Evolutionary conservation across 2,888 invertebrate genomes (phyloP).

Genomic region (Petrolisthes cinctipes): DNA sequence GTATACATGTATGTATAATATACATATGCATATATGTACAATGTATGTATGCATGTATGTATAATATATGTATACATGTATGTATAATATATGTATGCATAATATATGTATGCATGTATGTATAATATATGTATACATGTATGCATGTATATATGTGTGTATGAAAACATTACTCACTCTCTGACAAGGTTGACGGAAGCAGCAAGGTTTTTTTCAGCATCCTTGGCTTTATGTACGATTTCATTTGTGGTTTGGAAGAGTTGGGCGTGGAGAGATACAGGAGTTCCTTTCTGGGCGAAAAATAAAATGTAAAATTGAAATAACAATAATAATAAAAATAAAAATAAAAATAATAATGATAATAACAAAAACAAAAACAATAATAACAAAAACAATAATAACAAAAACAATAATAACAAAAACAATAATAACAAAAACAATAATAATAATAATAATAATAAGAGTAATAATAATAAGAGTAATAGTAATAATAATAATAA

Average conservation of each 20-base stretch:
- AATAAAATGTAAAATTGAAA: not conserved
- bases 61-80: too few species aligned
- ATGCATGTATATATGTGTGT: too few species aligned
- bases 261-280: conserved; percentile 57
- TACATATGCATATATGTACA: too few species aligned
- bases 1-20: too few species aligned
- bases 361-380: too few species aligned
- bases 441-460: not conserved
- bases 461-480: too few species aligned
- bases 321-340: not conserved
- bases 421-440: not conserved
- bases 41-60: too few species aligned
- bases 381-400: too few species aligned
- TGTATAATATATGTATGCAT: too few species aligned
- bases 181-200: conserved; percentile 70
- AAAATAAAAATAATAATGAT: not conserved
- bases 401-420: too few species aligned
- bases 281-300: conserved; percentile 42
- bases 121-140: too few species aligned
- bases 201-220: conserved; percentile 69
- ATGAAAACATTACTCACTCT: conserved; percentile 68
- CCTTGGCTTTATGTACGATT: conserved; percentile 49
- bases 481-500: not conserved
- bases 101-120: too few species aligned
- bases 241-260: conserved; percentile 62